A percentile compares a stretch with the other conserved stretches of the same genome.
phyloP scores from a whole-genome alignment of 2,113 vertebrate species.

The Crotalus tigris region DNA sequence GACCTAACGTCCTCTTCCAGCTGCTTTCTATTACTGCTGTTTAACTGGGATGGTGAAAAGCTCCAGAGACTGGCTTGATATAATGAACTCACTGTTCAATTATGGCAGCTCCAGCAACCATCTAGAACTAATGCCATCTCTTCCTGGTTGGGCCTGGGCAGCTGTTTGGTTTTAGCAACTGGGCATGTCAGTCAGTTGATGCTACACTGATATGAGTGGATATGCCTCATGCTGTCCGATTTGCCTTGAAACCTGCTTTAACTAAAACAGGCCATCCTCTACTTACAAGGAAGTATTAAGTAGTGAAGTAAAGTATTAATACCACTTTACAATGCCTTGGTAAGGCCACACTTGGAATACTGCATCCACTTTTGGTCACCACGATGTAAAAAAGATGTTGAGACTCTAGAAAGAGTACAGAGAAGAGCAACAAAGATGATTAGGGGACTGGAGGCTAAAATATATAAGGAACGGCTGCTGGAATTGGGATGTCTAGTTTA shows the following conservation, averaged over 20 bases:
- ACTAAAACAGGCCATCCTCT: background rate
- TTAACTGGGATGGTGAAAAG: conserved; percentile 36
- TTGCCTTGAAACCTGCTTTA: background rate
- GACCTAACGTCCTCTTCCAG: conserved; percentile 54
- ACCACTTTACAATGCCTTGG: too few species aligned
- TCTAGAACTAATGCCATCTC: conserved; percentile 3
- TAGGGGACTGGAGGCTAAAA: too few species aligned
- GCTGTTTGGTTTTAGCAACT: conserved; percentile 2
- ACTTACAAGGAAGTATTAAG: background rate
- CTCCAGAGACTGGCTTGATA: conserved; percentile 1
- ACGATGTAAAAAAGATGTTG: too few species aligned
- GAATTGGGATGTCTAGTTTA: too few species aligned
- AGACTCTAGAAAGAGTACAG: too few species aligned
- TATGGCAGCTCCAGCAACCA: conserved; percentile 40
- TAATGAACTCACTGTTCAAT: conserved; percentile 46
- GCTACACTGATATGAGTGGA: background rate
- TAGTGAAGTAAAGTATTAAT: too few species aligned
- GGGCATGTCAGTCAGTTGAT: too few species aligned
- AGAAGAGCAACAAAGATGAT: too few species aligned
- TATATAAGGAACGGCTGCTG: too few species aligned
- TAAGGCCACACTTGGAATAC: too few species aligned
- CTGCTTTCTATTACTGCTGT: conserved; percentile 44
- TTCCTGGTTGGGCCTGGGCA: conserved; percentile 14
- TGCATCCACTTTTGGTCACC: too few species aligned
- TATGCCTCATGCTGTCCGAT: background rate